Evolutionary conservation across 1,140 invertebrate species (phyloP), one percentile per base, ranked within the genome.

Genomic region (Drosophila tristis): DNA sequence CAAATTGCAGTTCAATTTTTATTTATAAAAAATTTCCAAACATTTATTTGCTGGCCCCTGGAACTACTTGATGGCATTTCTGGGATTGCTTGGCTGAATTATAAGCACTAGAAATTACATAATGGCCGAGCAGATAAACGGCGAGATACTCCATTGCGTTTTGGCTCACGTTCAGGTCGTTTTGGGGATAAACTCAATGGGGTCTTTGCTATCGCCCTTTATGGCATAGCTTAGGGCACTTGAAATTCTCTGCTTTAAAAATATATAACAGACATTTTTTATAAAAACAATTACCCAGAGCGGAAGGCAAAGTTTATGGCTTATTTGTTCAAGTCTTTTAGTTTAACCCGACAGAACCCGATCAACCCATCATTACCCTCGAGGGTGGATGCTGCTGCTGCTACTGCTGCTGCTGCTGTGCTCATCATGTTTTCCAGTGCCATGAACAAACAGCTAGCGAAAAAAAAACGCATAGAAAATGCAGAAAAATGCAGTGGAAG

Each of bases 381-480:
- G 20, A 15, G 65, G 51, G 11, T 45, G 50, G 0, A 2, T 9
- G 31, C 23, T 25, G 23, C 2, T 25, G 23, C 23, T 23, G n/a
- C n/a, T 9, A 8, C 23, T 25, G 23, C 2, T 25, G 11, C 25
- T 54, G 26, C 60, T 60, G 53, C 48, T 57, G 68, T 61, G 78
- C 81, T 85, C 81, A 81, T 87, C 82, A 80, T 86, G 82, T 85
- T 85, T 86, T 85, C 82, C 81, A 86, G 60, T 74, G 81, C 81
- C 77, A 77, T 86, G 81, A 80, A 71, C 80, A 79, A 84, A 74
- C 57, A 76, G 67, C 49, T 53, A 51, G 43, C 20, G 47, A 25
- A 67, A 31, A 68, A 68, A 62, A 23, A 77, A 78, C 56, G 75
- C 67, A 70, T 73, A 63, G 50, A 47, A 70, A 80, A 78, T 66